Base-by-base conservation (phyloP, 2,888 invertebrate genomes). In the Pristionchus japonicus region DNA sequence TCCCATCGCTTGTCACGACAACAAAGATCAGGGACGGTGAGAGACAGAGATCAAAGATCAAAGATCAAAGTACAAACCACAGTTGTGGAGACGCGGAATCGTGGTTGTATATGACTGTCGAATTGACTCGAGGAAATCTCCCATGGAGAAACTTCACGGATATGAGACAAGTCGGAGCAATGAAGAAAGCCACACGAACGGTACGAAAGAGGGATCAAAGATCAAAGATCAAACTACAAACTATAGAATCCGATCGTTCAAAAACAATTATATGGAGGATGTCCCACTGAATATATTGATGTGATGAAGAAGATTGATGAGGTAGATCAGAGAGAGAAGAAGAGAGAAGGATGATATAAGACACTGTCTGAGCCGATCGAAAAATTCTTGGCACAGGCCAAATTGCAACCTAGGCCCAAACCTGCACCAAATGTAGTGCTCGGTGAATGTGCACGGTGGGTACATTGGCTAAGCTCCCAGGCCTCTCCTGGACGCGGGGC, bases 131-230 rank as follows among this genome's bases (percentile, higher is more conserved):
- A 61, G 93, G 93, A 37, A 91, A 90, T 15, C 90, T 93, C 37
- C 93, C 93, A 27, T 93, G 93, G 93, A 90, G 92, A 88, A 92
- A 93, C 88, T 86, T 93, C 84, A 89, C 89, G 88, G 93, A 93
- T 86, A 91, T 93, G 88, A 89, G 84, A 67, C 89, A 91, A 87
- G 89, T 93, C 57, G 93, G 93, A n/a, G 83, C 90, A 13, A 90
- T 90, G 89, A 93, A 93, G 86, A 88, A 91, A 13, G 82, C 82
- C 7, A 89, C 89, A 57, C 90, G 93, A 47, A 87, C 47, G 86
- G 86, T 85, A 64, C 27, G 57, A 23, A 7, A 1, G 31, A 61
- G 40, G n/a, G n/a, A 43, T 34, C 27, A 64, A 2, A 83, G 37
- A 83, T 83, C 34, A 83, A 31, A 83, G 82, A 83, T 83, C 82